These are phyloP conservation scores for Galerucella calmariensis DNA, from an alignment of 2,888 invertebrate species.

Conservation along the genomic window DNA sequence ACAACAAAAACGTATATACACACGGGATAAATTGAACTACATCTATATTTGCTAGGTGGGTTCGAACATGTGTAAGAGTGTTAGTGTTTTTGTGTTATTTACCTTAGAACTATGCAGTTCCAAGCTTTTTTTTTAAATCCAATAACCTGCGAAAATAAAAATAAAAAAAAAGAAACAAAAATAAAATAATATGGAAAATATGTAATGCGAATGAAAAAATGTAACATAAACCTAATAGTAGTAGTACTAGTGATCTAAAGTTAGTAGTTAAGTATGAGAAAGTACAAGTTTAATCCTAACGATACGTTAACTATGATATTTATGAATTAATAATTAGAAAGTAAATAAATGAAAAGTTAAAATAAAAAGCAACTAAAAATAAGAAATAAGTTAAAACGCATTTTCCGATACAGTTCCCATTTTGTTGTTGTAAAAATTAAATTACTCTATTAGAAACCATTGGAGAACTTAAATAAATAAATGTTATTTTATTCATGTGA, in stretches of 20 bases:
- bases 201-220: constrained; percentile 29
- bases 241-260: constrained; percentile 27
- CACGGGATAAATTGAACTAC: constrained; percentile 54
- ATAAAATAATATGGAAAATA: constrained; percentile 40
- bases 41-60: constrained; percentile 50
- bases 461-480: constrained; percentile 1
- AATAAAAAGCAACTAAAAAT: constrained; percentile 27
- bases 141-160: constrained; percentile 53
- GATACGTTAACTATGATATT: not conserved
- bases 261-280: constrained; percentile 17
- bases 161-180: constrained; percentile 46
- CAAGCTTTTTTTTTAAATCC: constrained; percentile 46
- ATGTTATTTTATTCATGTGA: too few species aligned
- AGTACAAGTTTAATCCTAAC: constrained; percentile 19
- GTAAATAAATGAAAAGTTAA: constrained; percentile 16
- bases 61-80: constrained; percentile 45
- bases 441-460: not conserved
- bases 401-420: constrained; percentile 37
- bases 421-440: constrained; percentile 25
- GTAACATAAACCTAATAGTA: constrained; percentile 27
- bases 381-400: constrained; percentile 30
- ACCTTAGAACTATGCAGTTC: constrained; percentile 51
- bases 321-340: constrained; percentile 11
- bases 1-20: constrained; percentile 52
- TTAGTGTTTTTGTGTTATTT: constrained; percentile 49